These are phyloP conservation scores for Melanotaenia maccullochi DNA, from an alignment of 2,797 vertebrate species.

Conservation along the genomic window DNA sequence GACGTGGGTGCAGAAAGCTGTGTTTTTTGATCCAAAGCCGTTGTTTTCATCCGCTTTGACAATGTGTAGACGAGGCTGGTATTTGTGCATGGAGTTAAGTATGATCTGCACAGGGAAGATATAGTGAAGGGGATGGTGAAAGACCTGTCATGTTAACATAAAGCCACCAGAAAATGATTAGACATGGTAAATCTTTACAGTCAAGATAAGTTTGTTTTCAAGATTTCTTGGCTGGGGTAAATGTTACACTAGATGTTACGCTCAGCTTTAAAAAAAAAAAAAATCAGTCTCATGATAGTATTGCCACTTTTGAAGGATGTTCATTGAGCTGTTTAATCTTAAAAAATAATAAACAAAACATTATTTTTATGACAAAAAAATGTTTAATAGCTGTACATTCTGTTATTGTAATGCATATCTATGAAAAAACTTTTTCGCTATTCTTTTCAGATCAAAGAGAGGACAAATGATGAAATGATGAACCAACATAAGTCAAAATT, in stretches of 20 bases:
- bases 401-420: too few relatives aligned
- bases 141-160: slow-evolving; percentile 28
- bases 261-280: too few relatives aligned
- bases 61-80: slow-evolving; percentile 97
- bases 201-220: slow-evolving; percentile 10
- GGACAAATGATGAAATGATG: too few relatives aligned
- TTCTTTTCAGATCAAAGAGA: neutral
- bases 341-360: too few relatives aligned
- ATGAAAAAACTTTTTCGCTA: too few relatives aligned
- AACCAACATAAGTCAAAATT: too few relatives aligned
- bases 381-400: too few relatives aligned
- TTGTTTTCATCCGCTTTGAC: slow-evolving; percentile 98
- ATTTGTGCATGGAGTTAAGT: slow-evolving; percentile 99
- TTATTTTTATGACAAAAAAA: too few relatives aligned
- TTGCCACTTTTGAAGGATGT: neutral
- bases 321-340: too few relatives aligned
- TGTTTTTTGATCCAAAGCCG: slow-evolving; percentile 97
- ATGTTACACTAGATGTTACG: slow-evolving; percentile 8
- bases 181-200: slow-evolving; percentile 3
- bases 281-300: neutral
- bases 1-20: slow-evolving; percentile 94
- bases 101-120: slow-evolving; percentile 88
- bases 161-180: slow-evolving; percentile 29
- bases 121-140: slow-evolving; percentile 51
- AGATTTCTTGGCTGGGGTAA: slow-evolving; percentile 20